A percentile compares a stretch with the other conserved stretches of the same genome.
phyloP scores from a whole-genome alignment of 2,797 vertebrate species.

The Eidolon dupreanum region DNA sequence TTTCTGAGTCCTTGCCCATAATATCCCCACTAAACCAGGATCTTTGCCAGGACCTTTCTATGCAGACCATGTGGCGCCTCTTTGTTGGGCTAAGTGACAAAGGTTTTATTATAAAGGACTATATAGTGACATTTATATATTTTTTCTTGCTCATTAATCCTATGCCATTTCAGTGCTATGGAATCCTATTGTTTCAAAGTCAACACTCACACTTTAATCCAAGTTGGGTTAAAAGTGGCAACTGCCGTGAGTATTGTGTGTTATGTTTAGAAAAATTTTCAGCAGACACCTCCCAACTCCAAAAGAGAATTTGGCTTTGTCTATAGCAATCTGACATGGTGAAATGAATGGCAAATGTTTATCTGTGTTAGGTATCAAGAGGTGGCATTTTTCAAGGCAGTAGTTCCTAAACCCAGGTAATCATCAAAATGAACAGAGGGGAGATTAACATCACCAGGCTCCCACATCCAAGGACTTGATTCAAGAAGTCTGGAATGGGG shows the following conservation, averaged over 20 bases:
- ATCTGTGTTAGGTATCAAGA: not conserved
- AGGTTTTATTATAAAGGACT: not conserved
- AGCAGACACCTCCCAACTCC: not conserved
- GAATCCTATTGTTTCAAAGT: conserved; percentile 2
- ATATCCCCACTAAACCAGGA: not conserved
- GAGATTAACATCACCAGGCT: not conserved
- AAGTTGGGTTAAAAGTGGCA: not conserved
- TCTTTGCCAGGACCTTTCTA: not conserved
- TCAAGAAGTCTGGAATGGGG: not conserved
- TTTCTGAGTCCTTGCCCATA: not conserved
- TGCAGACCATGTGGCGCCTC: not conserved
- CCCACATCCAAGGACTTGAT: not conserved
- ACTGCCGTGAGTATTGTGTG: not conserved
- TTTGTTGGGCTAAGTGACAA: not conserved
- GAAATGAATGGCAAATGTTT: not conserved
- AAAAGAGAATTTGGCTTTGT: not conserved
- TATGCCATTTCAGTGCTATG: not conserved
- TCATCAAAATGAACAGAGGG: not conserved
- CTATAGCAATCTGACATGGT: not conserved
- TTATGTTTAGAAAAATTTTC: not conserved
- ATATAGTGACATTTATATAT: not conserved
- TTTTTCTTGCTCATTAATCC: not conserved
- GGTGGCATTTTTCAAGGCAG: not conserved
- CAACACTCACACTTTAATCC: not conserved
- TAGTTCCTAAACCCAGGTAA: not conserved